These are phyloP conservation scores for Gambelia wislizenii DNA, from an alignment of 2,797 vertebrate genomes.

Conservation along the genomic window DNA sequence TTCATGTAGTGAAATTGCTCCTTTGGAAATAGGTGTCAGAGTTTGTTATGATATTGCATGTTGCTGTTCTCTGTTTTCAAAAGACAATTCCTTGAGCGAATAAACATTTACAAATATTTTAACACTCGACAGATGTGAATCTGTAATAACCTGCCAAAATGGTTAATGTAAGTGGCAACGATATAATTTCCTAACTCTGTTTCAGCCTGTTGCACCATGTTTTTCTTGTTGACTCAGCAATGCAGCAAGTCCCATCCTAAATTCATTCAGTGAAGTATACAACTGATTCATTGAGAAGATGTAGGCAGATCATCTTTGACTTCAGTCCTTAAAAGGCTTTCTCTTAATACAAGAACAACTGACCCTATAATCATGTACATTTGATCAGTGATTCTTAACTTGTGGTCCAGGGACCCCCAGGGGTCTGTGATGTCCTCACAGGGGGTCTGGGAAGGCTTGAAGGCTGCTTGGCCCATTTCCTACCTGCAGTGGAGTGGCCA, in stretches of 20 bases:
- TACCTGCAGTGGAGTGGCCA: too few relatives aligned
- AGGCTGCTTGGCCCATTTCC: too few relatives aligned
- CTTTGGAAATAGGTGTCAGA: neutral
- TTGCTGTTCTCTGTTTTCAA: constrained; percentile 13
- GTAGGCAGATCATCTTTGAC: too few relatives aligned
- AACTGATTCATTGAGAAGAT: too few relatives aligned
- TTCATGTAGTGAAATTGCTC: neutral
- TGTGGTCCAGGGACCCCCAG: too few relatives aligned
- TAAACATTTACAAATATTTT: constrained; percentile 36
- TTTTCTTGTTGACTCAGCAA: constrained; percentile 6
- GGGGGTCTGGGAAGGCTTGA: too few relatives aligned
- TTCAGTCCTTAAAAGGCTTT: too few relatives aligned
- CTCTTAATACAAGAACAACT: too few relatives aligned
- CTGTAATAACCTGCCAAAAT: constrained; percentile 51
- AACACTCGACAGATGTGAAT: constrained; percentile 41
- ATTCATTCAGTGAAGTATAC: too few relatives aligned
- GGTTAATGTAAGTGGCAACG: neutral
- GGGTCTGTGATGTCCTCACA: too few relatives aligned
- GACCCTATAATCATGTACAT: too few relatives aligned
- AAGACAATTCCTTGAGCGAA: constrained; percentile 11
- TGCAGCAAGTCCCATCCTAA: neutral
- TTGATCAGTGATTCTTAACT: too few relatives aligned
- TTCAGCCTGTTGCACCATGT: constrained; percentile 53
- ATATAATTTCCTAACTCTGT: constrained; percentile 55
- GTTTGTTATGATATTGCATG: neutral